These are phyloP conservation scores for Orchesella flavescens DNA, from an alignment of 2,888 invertebrate species.

Conservation along the genomic window DNA sequence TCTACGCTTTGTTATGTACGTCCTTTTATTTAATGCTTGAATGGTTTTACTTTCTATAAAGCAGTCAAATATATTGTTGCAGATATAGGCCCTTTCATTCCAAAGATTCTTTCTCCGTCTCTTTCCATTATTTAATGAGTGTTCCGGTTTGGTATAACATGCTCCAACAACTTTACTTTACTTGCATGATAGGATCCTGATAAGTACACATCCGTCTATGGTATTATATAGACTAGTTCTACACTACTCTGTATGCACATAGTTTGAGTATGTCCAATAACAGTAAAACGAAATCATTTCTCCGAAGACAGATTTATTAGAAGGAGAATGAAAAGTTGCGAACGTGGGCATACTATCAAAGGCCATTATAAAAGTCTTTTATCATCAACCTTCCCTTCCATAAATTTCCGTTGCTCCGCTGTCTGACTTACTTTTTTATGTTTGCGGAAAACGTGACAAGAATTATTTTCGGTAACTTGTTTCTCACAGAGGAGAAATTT, in stretches of 20 bases:
- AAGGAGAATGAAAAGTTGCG: constrained; percentile 37
- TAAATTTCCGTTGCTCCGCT: constrained; percentile 38
- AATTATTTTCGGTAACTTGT: constrained; percentile 21
- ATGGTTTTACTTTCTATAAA: neutral
- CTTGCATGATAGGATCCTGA: neutral
- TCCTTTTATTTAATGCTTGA: neutral
- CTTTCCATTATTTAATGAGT: constrained; percentile 4
- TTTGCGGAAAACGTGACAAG: constrained; percentile 55
- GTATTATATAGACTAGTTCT: too few species aligned
- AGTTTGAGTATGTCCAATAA: neutral
- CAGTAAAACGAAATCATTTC: constrained; percentile 25
- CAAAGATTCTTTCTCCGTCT: neutral
- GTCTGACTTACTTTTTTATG: constrained; percentile 37
- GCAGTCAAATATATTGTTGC: too few species aligned
- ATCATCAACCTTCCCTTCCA: constrained; percentile 37
- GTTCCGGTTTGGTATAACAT: neutral
- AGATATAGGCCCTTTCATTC: neutral
- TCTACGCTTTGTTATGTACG: neutral
- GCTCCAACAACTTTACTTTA: neutral
- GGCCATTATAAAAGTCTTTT: constrained; percentile 46
- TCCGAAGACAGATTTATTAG: constrained; percentile 48
- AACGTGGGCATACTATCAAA: constrained; percentile 33
- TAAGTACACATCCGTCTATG: too few species aligned
- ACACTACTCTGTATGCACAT: too few species aligned
- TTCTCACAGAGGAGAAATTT: too few species aligned